Conservation (phyloP, 2,797 vertebrate genomes). For the Coracias cyanogaster region DNA sequence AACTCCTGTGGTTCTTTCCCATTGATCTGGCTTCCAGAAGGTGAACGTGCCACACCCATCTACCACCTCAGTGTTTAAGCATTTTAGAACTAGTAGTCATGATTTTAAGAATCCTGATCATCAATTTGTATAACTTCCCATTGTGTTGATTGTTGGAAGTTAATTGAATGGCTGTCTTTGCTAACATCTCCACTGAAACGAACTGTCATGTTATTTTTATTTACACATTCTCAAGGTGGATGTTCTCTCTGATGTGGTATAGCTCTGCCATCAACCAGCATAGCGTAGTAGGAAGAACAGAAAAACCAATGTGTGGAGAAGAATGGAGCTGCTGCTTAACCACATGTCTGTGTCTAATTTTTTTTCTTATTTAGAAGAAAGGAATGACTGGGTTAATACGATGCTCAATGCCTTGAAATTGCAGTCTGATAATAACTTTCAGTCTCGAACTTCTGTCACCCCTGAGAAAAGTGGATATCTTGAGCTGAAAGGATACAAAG, state of each 20-base stretch:
- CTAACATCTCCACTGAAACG: neutral
- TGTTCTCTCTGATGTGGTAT: neutral
- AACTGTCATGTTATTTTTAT: neutral
- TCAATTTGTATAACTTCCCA: neutral
- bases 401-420: slow-evolving; percentile 84
- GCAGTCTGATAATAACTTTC: slow-evolving; percentile 74
- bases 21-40: neutral
- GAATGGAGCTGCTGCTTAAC: neutral
- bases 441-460: slow-evolving; percentile 60
- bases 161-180: neutral
- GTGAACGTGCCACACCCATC: neutral
- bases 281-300: neutral
- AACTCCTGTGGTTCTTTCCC: neutral
- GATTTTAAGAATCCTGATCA: neutral
- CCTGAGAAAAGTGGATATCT: slow-evolving; percentile 89
- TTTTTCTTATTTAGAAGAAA: slow-evolving; percentile 85
- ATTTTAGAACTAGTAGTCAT: neutral
- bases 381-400: slow-evolving; percentile 91
- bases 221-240: neutral
- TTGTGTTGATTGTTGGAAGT: neutral
- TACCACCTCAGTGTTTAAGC: neutral
- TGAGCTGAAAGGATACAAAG: slow-evolving; percentile 94
- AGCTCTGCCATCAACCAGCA: neutral
- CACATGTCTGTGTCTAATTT: neutral
- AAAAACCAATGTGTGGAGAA: neutral